Base-by-base conservation (phyloP, 2,797 vertebrate species). In the Alfaro cultratus region DNA sequence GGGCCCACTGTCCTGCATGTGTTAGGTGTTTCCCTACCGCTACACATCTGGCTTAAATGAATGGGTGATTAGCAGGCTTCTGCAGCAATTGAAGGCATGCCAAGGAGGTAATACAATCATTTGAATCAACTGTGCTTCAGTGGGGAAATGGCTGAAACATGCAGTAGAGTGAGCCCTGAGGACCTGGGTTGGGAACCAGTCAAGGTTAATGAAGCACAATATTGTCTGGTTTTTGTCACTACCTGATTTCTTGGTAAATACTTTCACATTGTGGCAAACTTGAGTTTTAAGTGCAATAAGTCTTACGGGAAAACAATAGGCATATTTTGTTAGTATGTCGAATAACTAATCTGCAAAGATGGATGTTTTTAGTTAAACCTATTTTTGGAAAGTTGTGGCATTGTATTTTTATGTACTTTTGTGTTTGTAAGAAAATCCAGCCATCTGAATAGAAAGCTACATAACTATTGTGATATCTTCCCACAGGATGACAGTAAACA, bases 401-500 rank as follows among this genome's bases (percentile, higher is more conserved):
- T 49, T 81, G 9, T 34, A 15, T 80, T 70, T 64, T 79, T 11
- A 39, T 78, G n/a, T 76, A 47, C 39, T 55, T 13, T n/a, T 16
- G 60, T 15, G 3, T 3, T 62, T 46, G 8, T 73, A 34, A 80
- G 26, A 72, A 62, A 78, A 46, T n/a, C 26, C 31, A 43, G 39
- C 80, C 43, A 45, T 71, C 47, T 49, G 36, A 78, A 60, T 45
- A 73, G 31, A 79, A 36, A 60, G 41, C 73, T 62, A 4, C 18
- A 5, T 80, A 4, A 70, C 11, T 45, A 43, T 73, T 87, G 39
- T 89, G 74, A 79, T 90, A 73, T 47, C 68, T 78, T 77, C 80
- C 49, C 74, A 41, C 91, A 99, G 98, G 98, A 99, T 12, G 98
- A 99, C 92, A 99, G 98, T 85, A 99, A 99, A 73, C 98, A 99